phyloP scores from a whole-genome alignment of 2,113 vertebrate species.

The Myotis brandtii region DNA sequence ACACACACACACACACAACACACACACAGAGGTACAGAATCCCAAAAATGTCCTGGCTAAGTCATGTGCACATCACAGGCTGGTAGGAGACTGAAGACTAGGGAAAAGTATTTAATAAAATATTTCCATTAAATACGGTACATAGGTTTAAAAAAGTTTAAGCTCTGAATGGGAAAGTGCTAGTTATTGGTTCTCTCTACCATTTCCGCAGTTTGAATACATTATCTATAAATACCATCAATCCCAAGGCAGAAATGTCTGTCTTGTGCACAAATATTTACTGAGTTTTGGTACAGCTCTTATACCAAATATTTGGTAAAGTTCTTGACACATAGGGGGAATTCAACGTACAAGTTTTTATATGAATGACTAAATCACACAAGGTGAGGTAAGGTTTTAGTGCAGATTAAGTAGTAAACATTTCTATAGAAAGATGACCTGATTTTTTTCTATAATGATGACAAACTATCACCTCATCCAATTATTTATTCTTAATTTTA shows the following conservation, averaged over 20 bases:
- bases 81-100: neutral
- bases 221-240: neutral
- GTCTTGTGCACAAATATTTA: neutral
- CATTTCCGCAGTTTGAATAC: neutral
- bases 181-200: neutral
- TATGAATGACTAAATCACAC: neutral
- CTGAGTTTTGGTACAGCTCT: neutral
- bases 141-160: neutral
- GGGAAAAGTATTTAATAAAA: neutral
- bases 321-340: neutral
- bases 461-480: neutral
- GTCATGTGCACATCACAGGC: neutral
- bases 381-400: neutral
- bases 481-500: neutral
- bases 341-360: neutral
- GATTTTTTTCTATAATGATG: neutral
- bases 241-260: neutral
- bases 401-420: neutral
- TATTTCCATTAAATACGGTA: neutral
- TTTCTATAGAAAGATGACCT: neutral
- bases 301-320: neutral
- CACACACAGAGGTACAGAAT: neutral
- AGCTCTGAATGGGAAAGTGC: neutral
- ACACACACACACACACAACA: no score
- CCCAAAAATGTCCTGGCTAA: neutral